Conservation (phyloP, 2,797 vertebrate species). For the Hoplostethus mediterraneus region DNA sequence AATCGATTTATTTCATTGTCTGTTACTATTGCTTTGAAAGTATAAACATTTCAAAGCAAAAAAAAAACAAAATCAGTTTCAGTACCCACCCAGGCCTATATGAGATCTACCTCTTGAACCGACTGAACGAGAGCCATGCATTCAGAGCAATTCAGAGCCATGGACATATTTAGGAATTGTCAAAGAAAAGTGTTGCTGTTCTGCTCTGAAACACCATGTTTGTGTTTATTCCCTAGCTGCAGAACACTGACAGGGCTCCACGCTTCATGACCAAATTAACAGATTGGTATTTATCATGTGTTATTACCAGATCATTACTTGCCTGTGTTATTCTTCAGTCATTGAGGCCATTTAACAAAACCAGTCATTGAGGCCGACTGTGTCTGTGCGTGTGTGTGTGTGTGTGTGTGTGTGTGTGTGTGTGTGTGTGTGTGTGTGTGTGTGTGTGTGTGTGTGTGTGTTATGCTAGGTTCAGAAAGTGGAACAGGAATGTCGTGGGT, state of each 20-base stretch:
- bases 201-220: conserved; percentile 3
- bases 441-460: conserved; percentile 25
- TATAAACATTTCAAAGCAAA: no score
- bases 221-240: conserved; percentile 5
- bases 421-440: conserved; percentile 21
- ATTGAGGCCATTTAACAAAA: conserved; percentile 4
- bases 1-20: conserved; percentile 18
- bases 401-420: conserved; percentile 21
- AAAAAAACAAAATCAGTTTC: no score
- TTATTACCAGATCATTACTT: conserved; percentile 34
- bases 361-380: conserved; percentile 2
- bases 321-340: conserved; percentile 19
- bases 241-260: not conserved
- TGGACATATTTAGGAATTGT: conserved; percentile 19
- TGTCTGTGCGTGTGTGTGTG: conserved; percentile 11
- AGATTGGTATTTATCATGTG: conserved; percentile 26
- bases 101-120: no score
- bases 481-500: conserved; percentile 60
- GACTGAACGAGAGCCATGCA: not conserved
- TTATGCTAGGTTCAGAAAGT: conserved; percentile 46
- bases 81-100: no score
- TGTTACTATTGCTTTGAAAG: conserved; percentile 12
- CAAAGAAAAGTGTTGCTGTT: conserved; percentile 3
- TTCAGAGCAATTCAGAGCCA: not conserved
- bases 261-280: conserved; percentile 20